Evolutionary conservation across 1,140 invertebrate genomes (phyloP), one percentile per base, ranked within the genome.

Genomic region (Varroa destructor): DNA sequence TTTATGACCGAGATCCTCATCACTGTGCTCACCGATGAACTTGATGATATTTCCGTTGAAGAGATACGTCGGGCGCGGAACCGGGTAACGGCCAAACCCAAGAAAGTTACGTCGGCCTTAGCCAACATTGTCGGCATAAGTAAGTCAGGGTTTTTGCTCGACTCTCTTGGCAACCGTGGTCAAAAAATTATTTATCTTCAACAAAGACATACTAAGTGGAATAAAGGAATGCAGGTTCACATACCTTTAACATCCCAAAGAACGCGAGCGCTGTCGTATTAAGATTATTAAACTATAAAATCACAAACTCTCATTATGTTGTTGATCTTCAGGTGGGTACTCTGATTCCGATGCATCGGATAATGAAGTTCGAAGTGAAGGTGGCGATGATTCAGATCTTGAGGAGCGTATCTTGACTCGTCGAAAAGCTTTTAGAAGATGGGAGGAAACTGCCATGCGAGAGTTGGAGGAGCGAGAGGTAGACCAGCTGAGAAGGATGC

Each of bases 41-140:
- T 56, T 51, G 43, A 12, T 51, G 56, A 61, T 37, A 43, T 51
- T 36, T 1, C 64, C 64, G 14, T 42, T 12, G 43, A 67, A 54
- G 57, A 75, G 57, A n/a, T 61, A 1, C 71, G 36, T 71, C 46
- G 71, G 54, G 36, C 40, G 58, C 5, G 43, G 61, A 73, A 40
- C 56, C 64, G 73, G 83, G 82, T 58, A 83, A 84, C 74, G 82
- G 81, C 72, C 73, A 76, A 64, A 71, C 14, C 5, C 83, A 84
- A 55, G 67, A 64, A 40, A 40, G 61, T 67, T 2, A 67, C 61
- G 1, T 43, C 61, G 14, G 61, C 61, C 12, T 8, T 67, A 8
- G 61, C 61, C 61, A 67, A 46, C 61, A 67, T 67, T 8, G 61
- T 67, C 10, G 61, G 61, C 1, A 14, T 67, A 2, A 46, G 61